Conservation (phyloP, 2,113 vertebrate genomes). For the Anser brachyrhynchus region DNA sequence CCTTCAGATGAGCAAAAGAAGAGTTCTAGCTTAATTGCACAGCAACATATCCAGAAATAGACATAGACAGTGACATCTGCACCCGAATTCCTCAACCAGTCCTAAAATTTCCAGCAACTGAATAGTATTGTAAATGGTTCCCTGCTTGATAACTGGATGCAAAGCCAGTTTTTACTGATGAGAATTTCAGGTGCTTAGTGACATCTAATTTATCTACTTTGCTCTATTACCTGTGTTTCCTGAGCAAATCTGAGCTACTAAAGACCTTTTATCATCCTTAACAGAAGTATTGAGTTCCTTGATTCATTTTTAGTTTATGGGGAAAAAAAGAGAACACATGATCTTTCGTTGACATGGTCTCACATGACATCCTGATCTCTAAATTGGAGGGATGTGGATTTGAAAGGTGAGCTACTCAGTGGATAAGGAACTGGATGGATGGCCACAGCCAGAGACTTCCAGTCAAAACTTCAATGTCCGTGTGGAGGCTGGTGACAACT, state of each 20-base stretch:
- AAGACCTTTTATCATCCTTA: neutral
- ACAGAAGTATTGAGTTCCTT: neutral
- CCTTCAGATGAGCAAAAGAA: neutral
- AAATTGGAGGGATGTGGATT: too few relatives aligned
- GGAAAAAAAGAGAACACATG: neutral
- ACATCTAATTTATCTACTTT: neutral
- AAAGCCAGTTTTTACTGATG: neutral
- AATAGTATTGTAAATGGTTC: neutral
- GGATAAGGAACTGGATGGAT: too few relatives aligned
- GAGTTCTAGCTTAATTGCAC: constrained; percentile 18
- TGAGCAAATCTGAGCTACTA: neutral
- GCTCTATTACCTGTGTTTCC: neutral
- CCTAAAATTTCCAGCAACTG: constrained; percentile 3
- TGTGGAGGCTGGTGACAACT: too few relatives aligned
- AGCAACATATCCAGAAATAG: constrained; percentile 32
- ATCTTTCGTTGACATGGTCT: neutral
- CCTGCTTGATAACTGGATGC: neutral
- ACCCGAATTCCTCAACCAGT: constrained; percentile 15
- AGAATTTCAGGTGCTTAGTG: neutral
- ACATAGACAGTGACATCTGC: neutral
- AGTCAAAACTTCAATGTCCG: too few relatives aligned
- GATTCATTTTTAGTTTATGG: neutral
- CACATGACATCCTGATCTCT: too few relatives aligned
- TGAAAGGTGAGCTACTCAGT: too few relatives aligned
- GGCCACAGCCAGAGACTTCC: too few relatives aligned